Percentiles rank a stretch among this genome's conserved stretches.
phyloP scores from a whole-genome alignment of 2,797 vertebrate species.

The Lagodon rhomboides region DNA sequence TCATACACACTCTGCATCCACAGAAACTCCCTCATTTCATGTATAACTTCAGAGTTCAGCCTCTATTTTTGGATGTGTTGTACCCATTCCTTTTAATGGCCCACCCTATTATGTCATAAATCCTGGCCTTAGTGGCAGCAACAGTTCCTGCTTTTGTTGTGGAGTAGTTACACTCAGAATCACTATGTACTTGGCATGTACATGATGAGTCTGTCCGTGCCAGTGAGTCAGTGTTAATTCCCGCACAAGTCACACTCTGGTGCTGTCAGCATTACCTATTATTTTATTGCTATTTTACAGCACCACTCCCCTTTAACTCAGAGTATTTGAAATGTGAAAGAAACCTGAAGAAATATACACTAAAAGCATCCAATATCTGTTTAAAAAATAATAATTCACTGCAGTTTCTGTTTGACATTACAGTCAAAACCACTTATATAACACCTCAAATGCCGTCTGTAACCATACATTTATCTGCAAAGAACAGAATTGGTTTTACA shows the following conservation, averaged over 20 bases:
- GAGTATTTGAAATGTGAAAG: constrained; percentile 34
- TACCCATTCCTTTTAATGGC: constrained; percentile 54
- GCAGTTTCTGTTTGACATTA: constrained; percentile 35
- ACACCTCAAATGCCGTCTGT: constrained; percentile 24
- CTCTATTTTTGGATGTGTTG: constrained; percentile 70
- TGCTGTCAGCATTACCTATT: constrained; percentile 41
- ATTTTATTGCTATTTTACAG: constrained; percentile 47
- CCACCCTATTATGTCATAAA: constrained; percentile 75
- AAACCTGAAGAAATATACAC: constrained; percentile 24
- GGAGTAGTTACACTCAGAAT: constrained; percentile 38
- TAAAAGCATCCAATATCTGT: constrained; percentile 27
- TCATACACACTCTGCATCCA: constrained; percentile 40
- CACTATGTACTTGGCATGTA: constrained; percentile 34
- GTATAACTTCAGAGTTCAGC: constrained; percentile 51
- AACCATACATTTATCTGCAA: constrained; percentile 32
- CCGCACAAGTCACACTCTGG: constrained; percentile 30
- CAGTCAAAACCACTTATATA: constrained; percentile 14
- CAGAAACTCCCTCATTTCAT: constrained; percentile 66
- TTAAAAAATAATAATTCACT: constrained; percentile 11
- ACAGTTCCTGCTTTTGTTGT: constrained; percentile 74
- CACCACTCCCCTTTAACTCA: constrained; percentile 35
- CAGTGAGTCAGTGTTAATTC: constrained; percentile 42
- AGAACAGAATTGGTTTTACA: constrained; percentile 44
- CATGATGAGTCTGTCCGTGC: constrained; percentile 2
- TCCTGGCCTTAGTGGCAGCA: constrained; percentile 50